Conservation (phyloP, 2,797 vertebrate species). For the Melanotaenia maccullochi region DNA sequence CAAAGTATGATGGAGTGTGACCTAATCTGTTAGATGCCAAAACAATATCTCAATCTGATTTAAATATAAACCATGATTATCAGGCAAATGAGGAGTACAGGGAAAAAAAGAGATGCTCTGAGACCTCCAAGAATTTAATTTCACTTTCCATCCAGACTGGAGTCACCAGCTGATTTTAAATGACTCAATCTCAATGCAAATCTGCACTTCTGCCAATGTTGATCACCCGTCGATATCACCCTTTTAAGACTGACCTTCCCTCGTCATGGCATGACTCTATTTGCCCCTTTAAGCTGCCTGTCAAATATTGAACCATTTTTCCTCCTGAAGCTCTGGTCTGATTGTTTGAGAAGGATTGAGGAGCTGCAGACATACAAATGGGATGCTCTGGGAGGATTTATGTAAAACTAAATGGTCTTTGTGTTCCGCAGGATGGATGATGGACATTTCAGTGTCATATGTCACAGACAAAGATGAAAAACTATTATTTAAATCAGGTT, state of each 20-base stretch:
- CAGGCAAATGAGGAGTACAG: constrained; percentile 21
- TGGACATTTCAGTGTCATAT: constrained; percentile 54
- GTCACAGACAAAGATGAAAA: constrained; percentile 50
- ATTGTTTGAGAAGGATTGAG: constrained; percentile 56
- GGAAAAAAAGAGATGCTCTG: constrained; percentile 1
- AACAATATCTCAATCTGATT: constrained; percentile 12
- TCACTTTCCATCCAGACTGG: constrained; percentile 10
- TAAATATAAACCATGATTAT: constrained; percentile 13
- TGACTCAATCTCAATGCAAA: constrained; percentile 70
- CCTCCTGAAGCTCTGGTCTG: constrained; percentile 32
- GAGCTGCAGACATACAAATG: constrained; percentile 46
- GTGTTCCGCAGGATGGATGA: constrained; percentile 38
- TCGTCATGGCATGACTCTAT: constrained; percentile 61
- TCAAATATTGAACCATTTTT: constrained; percentile 64
- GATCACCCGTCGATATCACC: constrained; percentile 62
- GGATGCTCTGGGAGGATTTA: constrained; percentile 45
- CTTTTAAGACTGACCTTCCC: constrained; percentile 62
- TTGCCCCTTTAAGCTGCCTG: constrained; percentile 68
- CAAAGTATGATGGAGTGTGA: constrained; percentile 15
- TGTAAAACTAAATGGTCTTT: constrained; percentile 42
- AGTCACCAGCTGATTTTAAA: constrained; percentile 55
- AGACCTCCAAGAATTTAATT: constrained; percentile 53
- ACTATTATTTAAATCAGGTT: constrained; percentile 57
- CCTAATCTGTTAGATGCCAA: constrained; percentile 27
- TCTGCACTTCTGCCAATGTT: constrained; percentile 52